Conservation (phyloP, 2,888 invertebrate species). For the Limnephilus rhombicus region DNA sequence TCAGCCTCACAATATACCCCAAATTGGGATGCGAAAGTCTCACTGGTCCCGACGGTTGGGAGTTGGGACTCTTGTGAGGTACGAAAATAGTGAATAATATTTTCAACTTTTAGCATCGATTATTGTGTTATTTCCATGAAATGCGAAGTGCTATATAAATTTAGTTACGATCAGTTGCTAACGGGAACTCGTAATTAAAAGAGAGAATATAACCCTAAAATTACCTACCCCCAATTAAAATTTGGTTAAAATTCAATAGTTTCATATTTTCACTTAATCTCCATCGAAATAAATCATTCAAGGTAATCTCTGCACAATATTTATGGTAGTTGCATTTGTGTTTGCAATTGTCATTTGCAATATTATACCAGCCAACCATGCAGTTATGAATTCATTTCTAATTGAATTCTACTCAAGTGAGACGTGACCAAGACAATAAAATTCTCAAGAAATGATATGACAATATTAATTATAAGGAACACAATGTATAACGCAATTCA, state of each 20-base stretch:
- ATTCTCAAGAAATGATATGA: neutral
- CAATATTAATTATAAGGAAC: neutral
- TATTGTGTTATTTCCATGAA: too few species aligned
- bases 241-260: neutral
- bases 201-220: too few species aligned
- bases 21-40: too few species aligned
- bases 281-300: neutral
- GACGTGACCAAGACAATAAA: neutral
- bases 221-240: too few species aligned
- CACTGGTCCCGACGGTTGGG: too few species aligned
- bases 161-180: too few species aligned
- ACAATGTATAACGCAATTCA: neutral
- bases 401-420: neutral
- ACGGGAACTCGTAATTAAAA: too few species aligned
- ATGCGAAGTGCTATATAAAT: too few species aligned
- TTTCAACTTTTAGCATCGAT: too few species aligned
- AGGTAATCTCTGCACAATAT: neutral
- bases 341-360: neutral
- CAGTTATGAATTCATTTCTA: neutral
- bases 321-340: neutral
- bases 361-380: neutral
- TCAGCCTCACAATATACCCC: too few species aligned
- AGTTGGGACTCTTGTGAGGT: too few species aligned
- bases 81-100: too few species aligned
- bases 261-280: neutral